A percentile compares a stretch with the other conserved stretches of the same genome.
These are phyloP conservation scores for Berghia stephanieae DNA, from an alignment of 1,140 invertebrate species.

Conservation along the genomic window DNA sequence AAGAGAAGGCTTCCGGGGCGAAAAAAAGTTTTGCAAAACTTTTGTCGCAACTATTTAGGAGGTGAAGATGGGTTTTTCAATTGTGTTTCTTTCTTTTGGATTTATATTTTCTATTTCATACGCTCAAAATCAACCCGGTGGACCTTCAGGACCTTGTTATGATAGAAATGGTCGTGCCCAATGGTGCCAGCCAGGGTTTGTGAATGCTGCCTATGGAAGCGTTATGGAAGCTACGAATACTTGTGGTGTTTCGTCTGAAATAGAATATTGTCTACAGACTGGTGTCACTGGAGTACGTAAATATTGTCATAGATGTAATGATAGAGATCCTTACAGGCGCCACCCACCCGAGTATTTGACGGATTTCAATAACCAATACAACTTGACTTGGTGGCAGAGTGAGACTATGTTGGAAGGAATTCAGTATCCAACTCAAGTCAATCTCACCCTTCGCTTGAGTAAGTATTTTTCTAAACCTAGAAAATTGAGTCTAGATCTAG, in stretches of 20 bases:
- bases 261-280: constrained; percentile 87
- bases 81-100: constrained; percentile 25
- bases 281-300: constrained; percentile 70
- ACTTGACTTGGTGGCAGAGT: constrained; percentile 98
- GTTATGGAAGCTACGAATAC: constrained; percentile 94
- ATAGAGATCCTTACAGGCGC: constrained; percentile 70
- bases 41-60: constrained; percentile 11
- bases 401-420: constrained; percentile 94
- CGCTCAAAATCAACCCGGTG: constrained; percentile 19
- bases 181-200: constrained; percentile 95
- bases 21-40: constrained; percentile 28
- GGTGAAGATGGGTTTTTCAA: constrained; percentile 23
- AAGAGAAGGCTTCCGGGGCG: constrained; percentile 13
- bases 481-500: too few relatives aligned
- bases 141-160: constrained; percentile 65
- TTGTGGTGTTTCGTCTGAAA: constrained; percentile 74
- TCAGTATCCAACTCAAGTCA: constrained; percentile 89
- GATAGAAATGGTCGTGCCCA: constrained; percentile 70
- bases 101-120: constrained; percentile 3
- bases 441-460: constrained; percentile 90
- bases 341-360: constrained; percentile 86
- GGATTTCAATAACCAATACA: constrained; percentile 86
- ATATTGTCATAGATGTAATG: constrained; percentile 72
- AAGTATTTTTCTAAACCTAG: constrained; percentile 51
- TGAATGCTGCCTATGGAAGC: constrained; percentile 87